Base-by-base conservation (phyloP, 2,797 vertebrate genomes). In the Xenentodon cancila region DNA sequence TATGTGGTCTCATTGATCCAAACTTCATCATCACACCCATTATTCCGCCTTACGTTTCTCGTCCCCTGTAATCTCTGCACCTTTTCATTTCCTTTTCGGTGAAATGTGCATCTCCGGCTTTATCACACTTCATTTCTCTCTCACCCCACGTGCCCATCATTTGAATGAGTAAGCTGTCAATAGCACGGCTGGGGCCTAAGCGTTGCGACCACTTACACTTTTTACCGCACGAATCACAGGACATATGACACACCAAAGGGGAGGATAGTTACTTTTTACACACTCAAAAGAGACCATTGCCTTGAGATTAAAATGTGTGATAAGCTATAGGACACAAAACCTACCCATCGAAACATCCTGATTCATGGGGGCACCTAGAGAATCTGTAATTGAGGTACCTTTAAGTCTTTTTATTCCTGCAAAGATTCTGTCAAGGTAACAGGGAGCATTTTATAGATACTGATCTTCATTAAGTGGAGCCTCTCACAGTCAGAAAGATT, bases 381-480 rank as follows among this genome's bases (percentile, higher is more conserved):
- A 82, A 77, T 46, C 58, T 73, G 70, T 69, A 48, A 81, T 76
- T 70, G 74, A 21, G 52, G 21, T 3, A 30, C 45, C 61, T 68
- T 75, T 58, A n/a, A 6, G 47, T 49, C 40, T 54, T 64, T 56
- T 58, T 53, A 59, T 32, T 64, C 60, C 45, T 73, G 32, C 67
- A 70, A 82, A 76, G 76, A 67, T 47, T 70, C 54, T 45, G 65
- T 37, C n/a, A 1, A 49, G 42, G 69, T 25, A 85, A 74, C 56
- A 68, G 49, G 73, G 46, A 40, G 57, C 60, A 82, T 88, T 86
- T 85, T 54, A 37, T 16, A 74, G 89, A 89, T 90, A 88, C 27
- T 0, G 49, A 90, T 89, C 88, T 77, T 67, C 71, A 89, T 82
- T 80, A 67, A 71, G 53, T n/a, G 22, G 80, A 75, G 86, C 82